Conservation (phyloP, 2,888 invertebrate species). For the Archips crataeganus region DNA sequence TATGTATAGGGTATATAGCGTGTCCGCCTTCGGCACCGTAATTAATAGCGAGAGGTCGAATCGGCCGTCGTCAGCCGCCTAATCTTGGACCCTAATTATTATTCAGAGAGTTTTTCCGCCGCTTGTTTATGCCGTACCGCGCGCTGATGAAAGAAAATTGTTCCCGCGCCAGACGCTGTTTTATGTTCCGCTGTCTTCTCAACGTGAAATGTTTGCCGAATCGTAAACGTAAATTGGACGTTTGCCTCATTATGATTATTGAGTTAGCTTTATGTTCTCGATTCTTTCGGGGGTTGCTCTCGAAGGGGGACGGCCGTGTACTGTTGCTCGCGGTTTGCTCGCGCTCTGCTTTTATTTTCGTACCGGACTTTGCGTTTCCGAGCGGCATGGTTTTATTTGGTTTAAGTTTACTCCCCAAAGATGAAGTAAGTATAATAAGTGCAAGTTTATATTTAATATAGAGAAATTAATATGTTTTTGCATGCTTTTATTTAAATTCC, state of each 20-base stretch:
- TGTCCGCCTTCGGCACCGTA: constrained; percentile 66
- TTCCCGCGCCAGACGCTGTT: constrained; percentile 43
- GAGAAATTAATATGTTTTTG: no score
- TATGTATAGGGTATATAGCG: constrained; percentile 53
- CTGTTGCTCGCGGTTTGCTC: constrained; percentile 35
- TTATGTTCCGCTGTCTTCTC: constrained; percentile 49
- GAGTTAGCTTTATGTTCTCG: constrained; percentile 46
- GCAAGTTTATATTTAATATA: no score
- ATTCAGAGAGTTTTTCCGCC: constrained; percentile 65
- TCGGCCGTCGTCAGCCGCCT: constrained; percentile 54
- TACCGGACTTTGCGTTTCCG: constrained; percentile 34
- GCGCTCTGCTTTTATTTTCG: constrained; percentile 34
- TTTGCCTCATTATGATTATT: constrained; percentile 61
- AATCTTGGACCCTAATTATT: constrained; percentile 58
- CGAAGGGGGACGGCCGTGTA: constrained; percentile 18
- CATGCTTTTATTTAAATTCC: no score
- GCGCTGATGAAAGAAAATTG: constrained; percentile 61
- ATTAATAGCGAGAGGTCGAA: constrained; percentile 70
- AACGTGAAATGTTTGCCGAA: constrained; percentile 54
- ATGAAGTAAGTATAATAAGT: neutral
- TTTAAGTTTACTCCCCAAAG: constrained; percentile 14
- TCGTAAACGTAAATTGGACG: constrained; percentile 68
- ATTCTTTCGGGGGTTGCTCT: constrained; percentile 42
- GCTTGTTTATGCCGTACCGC: constrained; percentile 57
- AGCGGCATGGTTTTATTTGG: constrained; percentile 20